Conservation (phyloP, 2,113 vertebrate species). For the Agapornis roseicollis region DNA sequence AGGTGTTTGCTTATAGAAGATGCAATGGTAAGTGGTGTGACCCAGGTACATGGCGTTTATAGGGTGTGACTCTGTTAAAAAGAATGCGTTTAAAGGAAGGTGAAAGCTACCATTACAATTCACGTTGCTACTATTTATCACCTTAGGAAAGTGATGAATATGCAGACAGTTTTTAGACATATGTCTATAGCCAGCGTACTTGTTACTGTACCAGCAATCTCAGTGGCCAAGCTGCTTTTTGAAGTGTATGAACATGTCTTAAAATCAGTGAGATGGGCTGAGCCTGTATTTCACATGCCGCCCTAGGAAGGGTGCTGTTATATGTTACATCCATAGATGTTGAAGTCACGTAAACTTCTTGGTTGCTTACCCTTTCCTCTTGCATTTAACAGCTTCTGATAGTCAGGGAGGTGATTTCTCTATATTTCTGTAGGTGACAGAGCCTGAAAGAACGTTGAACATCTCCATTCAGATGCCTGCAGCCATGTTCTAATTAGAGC, state of each 20-base stretch:
- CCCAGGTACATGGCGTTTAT: neutral
- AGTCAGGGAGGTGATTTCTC: neutral
- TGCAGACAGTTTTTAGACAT: neutral
- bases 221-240: neutral
- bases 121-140: neutral
- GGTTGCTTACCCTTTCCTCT: neutral
- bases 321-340: fast-evolving
- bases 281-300: neutral
- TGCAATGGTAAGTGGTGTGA: conserved; percentile 83
- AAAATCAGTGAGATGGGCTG: neutral
- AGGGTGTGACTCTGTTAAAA: neutral
- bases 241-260: neutral
- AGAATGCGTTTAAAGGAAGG: neutral
- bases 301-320: neutral
- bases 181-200: neutral
- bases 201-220: neutral
- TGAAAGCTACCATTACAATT: neutral
- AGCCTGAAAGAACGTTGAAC: neutral
- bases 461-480: neutral
- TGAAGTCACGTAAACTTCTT: neutral
- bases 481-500: neutral
- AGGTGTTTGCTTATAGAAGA: conserved; percentile 94
- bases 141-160: neutral
- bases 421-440: neutral
- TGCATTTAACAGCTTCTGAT: neutral